These are phyloP conservation scores for Thelohanellus kitauei DNA, from an alignment of 30 jellyfish, hydroid and myxozoan genomes.

Conservation along the genomic window DNA sequence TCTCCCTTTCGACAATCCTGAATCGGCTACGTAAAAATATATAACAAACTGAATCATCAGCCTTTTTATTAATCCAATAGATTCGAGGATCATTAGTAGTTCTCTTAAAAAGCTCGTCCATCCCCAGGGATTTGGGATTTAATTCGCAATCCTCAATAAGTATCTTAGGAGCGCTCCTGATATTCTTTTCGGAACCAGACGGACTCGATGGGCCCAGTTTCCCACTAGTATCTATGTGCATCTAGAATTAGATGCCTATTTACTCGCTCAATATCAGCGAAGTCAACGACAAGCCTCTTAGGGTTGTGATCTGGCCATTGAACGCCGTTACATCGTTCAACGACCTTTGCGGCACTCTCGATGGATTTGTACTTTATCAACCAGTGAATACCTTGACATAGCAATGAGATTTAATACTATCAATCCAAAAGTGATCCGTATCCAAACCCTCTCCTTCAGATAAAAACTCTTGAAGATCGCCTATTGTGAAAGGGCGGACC, in stretches of 20 bases:
- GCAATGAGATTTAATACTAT: slow-evolving; percentile 51
- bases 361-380: neutral
- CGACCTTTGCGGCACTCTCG: neutral
- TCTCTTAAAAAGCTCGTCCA: too few species aligned
- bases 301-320: neutral
- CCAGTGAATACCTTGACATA: slow-evolving; percentile 35
- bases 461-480: slow-evolving; percentile 33
- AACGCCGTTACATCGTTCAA: neutral
- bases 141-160: too few species aligned
- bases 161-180: too few species aligned
- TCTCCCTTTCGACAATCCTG: too few species aligned
- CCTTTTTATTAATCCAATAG: too few species aligned
- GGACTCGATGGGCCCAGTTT: neutral
- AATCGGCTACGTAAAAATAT: too few species aligned
- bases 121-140: too few species aligned
- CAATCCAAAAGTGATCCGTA: slow-evolving; percentile 68
- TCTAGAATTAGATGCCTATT: neutral
- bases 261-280: neutral
- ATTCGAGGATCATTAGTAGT: too few species aligned
- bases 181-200: too few species aligned
- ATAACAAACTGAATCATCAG: too few species aligned
- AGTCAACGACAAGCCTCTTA: neutral
- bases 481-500: slow-evolving; percentile 66
- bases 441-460: slow-evolving; percentile 22
- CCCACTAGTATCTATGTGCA: neutral